Evolutionary conservation across 2,888 invertebrate species (phyloP), one percentile per base, ranked within the genome.

Genomic region (Ormyrus rosae): DNA sequence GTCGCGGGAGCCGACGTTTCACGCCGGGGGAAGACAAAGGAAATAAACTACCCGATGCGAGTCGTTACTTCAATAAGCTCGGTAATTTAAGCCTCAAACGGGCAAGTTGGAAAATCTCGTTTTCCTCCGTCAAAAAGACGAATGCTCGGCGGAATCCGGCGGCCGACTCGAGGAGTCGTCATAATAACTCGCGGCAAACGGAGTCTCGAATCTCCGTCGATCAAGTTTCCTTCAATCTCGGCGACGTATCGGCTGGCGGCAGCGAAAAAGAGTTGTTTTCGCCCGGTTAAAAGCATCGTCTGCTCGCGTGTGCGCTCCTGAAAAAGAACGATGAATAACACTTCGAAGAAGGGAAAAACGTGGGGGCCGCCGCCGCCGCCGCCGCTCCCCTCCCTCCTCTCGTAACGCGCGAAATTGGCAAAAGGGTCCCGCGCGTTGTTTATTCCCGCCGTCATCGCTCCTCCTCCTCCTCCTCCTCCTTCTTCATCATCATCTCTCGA

Each of bases 261-360:
- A 1, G 19, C 19, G 19, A 19, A 2, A 19, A 19, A 19, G 19
- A 19, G 19, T 19, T 19, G 19, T 19, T 19, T 19, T 19, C n/a
- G 13, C 51, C 9, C 48, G 19, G 46, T 51, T 71, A 71, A 71
- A 71, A 71, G 60, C 58, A 61, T 71, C 60, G 19, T 19, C 19
- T 2, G 19, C 50, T 46, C 51, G 50, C 60, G 60, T 60, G 60
- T 60, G 64, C 9, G 61, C 9, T 53, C 58, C 58, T 65, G 67
- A 74, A 74, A 67, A 73, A 65, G 67, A 67, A 74, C 67, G 67
- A 65, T 60, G 74, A 74, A 74, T 65, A 65, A 74, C 74, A 58
- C 10, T 65, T 74, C 65, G 58, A 48, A 50, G 63, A 74, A 56
- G 64, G 48, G 65, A 74, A 74, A 67, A 50, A 65, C 51, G 53